Percentiles rank a stretch among this genome's conserved stretches.
These are phyloP conservation scores for Eulemur coronatus DNA, from an alignment of 2,797 vertebrate genomes.

Conservation along the genomic window DNA sequence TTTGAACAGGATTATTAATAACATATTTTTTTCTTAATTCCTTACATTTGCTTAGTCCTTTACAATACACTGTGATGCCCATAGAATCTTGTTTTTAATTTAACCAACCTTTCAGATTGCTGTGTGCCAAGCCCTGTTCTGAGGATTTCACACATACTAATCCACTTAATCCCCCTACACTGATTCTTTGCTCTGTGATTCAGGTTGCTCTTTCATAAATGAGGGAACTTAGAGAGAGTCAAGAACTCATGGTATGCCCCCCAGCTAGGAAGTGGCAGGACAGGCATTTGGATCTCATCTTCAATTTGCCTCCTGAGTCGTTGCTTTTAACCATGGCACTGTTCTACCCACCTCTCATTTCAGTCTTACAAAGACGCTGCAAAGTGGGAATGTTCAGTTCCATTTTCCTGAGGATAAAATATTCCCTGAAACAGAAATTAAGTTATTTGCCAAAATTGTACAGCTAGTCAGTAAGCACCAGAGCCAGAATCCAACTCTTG, in stretches of 20 bases:
- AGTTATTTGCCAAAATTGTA: background rate
- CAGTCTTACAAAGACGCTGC: background rate
- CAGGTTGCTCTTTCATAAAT: background rate
- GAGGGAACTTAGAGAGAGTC: background rate
- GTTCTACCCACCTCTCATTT: background rate
- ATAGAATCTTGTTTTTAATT: slow-evolving; percentile 42
- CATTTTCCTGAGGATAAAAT: slow-evolving; percentile 8
- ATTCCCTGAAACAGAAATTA: background rate
- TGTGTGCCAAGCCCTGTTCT: slow-evolving; percentile 37
- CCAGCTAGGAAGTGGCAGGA: background rate
- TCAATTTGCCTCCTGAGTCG: background rate
- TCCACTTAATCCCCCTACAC: background rate
- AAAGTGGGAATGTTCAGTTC: background rate
- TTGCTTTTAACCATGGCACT: background rate
- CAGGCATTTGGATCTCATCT: background rate
- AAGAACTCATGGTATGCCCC: background rate
- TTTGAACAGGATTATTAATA: slow-evolving; percentile 68
- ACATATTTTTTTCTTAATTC: slow-evolving; percentile 26
- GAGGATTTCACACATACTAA: background rate
- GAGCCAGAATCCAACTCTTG: background rate
- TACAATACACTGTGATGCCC: background rate
- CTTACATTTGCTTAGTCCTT: slow-evolving; percentile 36
- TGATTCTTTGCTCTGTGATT: background rate
- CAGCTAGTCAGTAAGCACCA: background rate
- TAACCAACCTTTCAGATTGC: background rate